Percentiles rank a stretch among this genome's conserved stretches.
Evolutionary conservation across 2,113 vertebrate genomes (phyloP).

Genomic region (Phocoena sinus): DNA sequence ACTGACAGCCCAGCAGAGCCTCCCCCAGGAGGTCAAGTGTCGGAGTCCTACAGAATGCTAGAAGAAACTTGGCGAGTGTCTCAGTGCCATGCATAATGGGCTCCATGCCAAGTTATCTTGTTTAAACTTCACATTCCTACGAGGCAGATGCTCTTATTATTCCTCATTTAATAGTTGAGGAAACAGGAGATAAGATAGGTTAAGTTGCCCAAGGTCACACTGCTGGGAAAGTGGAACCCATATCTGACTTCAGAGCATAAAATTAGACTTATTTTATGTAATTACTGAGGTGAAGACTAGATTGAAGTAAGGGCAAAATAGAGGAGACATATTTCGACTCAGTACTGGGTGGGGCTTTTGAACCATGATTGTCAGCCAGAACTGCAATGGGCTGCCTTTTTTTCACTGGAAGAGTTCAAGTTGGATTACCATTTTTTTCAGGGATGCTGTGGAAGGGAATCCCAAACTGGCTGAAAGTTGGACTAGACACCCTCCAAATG

Average conservation of each 20-base stretch:
- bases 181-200: background rate
- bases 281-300: background rate
- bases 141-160: background rate
- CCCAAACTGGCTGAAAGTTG: background rate
- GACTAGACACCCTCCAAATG: background rate
- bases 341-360: background rate
- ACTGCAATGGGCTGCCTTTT: background rate
- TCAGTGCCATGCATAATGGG: background rate
- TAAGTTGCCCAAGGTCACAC: background rate
- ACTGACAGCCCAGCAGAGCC: background rate
- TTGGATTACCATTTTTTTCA: background rate
- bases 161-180: background rate
- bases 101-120: background rate
- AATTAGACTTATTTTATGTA: background rate
- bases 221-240: background rate
- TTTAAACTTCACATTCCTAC: constrained; percentile 1
- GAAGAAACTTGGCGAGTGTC: background rate
- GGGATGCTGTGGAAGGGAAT: background rate
- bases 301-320: background rate
- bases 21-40: background rate
- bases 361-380: background rate
- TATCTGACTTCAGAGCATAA: background rate
- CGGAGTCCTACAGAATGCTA: background rate
- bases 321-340: background rate
- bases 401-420: background rate